These are phyloP conservation scores for Diarsia dahlii DNA, from an alignment of 2,888 invertebrate genomes.

Conservation along the genomic window DNA sequence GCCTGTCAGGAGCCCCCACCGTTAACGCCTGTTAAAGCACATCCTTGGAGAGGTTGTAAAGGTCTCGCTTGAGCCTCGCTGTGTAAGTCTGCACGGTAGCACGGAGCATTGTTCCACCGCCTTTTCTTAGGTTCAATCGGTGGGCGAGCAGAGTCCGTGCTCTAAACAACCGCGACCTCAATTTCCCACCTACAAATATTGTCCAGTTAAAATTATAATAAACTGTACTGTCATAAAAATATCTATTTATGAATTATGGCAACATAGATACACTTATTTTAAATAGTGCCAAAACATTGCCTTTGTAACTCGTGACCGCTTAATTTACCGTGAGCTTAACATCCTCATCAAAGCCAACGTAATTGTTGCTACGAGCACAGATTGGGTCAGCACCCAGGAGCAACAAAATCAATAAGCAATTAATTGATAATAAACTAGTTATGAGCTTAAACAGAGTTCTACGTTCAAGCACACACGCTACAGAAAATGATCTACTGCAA, in stretches of 20 bases:
- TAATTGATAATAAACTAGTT: not conserved
- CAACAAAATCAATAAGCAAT: not conserved
- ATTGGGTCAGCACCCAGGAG: not conserved
- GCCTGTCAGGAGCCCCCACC: too few relatives aligned
- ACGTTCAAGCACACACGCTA: not conserved
- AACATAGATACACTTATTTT: not conserved
- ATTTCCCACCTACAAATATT: not conserved
- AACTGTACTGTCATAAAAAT: not conserved
- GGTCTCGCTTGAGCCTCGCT: too few relatives aligned
- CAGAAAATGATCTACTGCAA: not conserved
- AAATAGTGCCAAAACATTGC: not conserved
- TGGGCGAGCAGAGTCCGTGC: too few relatives aligned
- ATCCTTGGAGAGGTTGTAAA: too few relatives aligned
- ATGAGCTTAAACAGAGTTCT: not conserved
- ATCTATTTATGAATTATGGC: not conserved
- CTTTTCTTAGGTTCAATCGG: too few relatives aligned
- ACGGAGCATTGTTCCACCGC: too few relatives aligned
- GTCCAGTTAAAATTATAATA: not conserved
- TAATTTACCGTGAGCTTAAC: conserved; percentile 1
- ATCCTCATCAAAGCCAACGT: not conserved
- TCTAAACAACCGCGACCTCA: too few relatives aligned
- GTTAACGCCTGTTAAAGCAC: too few relatives aligned
- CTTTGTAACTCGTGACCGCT: not conserved
- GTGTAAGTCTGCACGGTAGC: too few relatives aligned
- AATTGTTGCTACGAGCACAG: not conserved